Base-by-base conservation (phyloP, 64 coral and sea anemone genomes). In the Astreopora myriophthalma region DNA sequence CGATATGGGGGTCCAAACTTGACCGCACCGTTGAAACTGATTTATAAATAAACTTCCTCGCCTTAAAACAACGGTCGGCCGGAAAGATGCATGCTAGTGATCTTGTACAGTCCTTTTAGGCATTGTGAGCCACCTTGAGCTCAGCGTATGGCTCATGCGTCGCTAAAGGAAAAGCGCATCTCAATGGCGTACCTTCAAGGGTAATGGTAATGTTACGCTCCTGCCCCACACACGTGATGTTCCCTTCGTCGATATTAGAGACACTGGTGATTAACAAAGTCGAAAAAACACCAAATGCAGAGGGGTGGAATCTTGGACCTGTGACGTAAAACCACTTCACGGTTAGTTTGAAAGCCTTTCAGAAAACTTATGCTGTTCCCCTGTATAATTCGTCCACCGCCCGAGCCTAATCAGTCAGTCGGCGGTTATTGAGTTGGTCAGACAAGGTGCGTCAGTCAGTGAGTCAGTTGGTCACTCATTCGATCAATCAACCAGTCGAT, bases 221-320 rank as follows among this genome's bases (percentile, higher is more conserved):
- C 55, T 82, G 30, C 5, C 52, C 79, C 1, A 82, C 20, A n/a
- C 79, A 82, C 35, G 52, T 63, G 14, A 82, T 82, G 19, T 82
- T 82, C 2, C 55, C 55, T 25, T 8, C 14, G n/a, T 82, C 79
- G 57, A n/a, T 37, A 6, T 63, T 37, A 23, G 79, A 38, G 32
- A 63, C 52, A 63, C 1, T 34, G 14, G 31, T 37, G 6, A 82
- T 82, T 8, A 60, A 37, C 22, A 82, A 63, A 82, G 79, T 82
- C 34, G 79, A 82, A 64, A 63, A 82, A 20, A 38, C 34, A 3
- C 52, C 31, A 82, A 36, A 32, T 23, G 20, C 20, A 9, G 10
- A 23, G 22, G 55, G 22, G 1, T 12, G 30, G 48, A 82, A 82
- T 38, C 79, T 62, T 36, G 55, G 20, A 35, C 31, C 79, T 82